Conservation (phyloP, 2,113 vertebrate genomes). For the Lontra canadensis region DNA sequence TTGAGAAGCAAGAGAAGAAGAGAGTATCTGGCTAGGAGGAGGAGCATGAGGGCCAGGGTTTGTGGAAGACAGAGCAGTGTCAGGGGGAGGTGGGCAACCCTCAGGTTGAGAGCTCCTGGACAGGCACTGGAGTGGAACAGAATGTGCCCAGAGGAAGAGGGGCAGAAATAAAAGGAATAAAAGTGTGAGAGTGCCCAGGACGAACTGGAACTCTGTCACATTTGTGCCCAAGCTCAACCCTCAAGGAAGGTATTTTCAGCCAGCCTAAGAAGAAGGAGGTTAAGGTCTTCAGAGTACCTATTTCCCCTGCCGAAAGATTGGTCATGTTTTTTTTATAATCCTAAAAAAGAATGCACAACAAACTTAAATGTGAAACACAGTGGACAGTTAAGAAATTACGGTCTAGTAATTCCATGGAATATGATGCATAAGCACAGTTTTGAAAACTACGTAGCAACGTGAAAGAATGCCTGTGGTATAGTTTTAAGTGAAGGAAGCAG, state of each 20-base stretch:
- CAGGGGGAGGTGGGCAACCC: neutral
- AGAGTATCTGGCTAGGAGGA: neutral
- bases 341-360: conserved; percentile 13
- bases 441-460: conserved; percentile 31
- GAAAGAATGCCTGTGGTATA: conserved; percentile 46
- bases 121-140: neutral
- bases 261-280: neutral
- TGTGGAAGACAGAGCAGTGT: neutral
- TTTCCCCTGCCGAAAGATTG: conserved; percentile 25
- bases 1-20: neutral
- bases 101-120: neutral
- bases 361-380: conserved; percentile 55
- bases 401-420: conserved; percentile 35
- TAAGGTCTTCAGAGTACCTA: neutral
- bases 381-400: conserved; percentile 60
- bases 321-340: conserved; percentile 44
- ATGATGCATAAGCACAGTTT: conserved; percentile 54
- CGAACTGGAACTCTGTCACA: neutral
- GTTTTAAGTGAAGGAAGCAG: conserved; percentile 40
- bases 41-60: neutral
- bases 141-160: neutral
- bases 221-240: neutral
- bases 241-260: neutral
- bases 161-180: neutral
- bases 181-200: neutral